Evolutionary conservation across 2,797 vertebrate species (phyloP), one percentile per base, ranked within the genome.

Genomic region (Propithecus perrieri): DNA sequence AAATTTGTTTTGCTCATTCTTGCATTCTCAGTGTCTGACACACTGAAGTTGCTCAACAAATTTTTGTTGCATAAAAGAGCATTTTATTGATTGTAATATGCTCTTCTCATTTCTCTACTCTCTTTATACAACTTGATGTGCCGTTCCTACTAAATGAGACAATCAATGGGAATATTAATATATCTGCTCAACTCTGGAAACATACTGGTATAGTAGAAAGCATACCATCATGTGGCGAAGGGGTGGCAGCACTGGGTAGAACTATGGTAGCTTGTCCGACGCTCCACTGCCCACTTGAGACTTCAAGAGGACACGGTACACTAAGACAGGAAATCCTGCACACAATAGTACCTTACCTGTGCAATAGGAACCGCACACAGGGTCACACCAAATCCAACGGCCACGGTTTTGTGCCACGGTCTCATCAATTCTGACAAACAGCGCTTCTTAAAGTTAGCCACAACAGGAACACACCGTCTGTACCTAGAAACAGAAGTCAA

Each of bases 321-420:
- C 81, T 1, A 30, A 50, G 48, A 72, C 0, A 35, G 43, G 46
- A 72, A 85, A 38, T n/a, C 26, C 48, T 0, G 7, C 35, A 46
- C 35, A 24, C 2, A 6, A 5, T 0, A 5, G 26, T 18, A 38
- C 79, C 53, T 98, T 98, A 99, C 99, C 99, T 99, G 98, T 41
- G 87, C 96, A 0, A 99, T 61, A 0, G 99, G 99, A 22, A 99
- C 97, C 0, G 99, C 99, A 1, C 98, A 99, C 69, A 99, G 74
- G 8, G 98, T 84, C 33, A 95, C 96, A 13, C 98, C 99, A 79
- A 99, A 93, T 35, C 99, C 99, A 53, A 98, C 0, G 0, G 97
- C 98, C 72, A 97, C 41, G 0, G 85, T 76, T 46, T 74, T 98
- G 33, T 72, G 98, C 98, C 98, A 99, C 4, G 96, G 97, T 2